Percentiles rank a stretch among this genome's conserved stretches.
phyloP scores from a whole-genome alignment of 2,113 vertebrate species.

The Alexandromys fortis region DNA sequence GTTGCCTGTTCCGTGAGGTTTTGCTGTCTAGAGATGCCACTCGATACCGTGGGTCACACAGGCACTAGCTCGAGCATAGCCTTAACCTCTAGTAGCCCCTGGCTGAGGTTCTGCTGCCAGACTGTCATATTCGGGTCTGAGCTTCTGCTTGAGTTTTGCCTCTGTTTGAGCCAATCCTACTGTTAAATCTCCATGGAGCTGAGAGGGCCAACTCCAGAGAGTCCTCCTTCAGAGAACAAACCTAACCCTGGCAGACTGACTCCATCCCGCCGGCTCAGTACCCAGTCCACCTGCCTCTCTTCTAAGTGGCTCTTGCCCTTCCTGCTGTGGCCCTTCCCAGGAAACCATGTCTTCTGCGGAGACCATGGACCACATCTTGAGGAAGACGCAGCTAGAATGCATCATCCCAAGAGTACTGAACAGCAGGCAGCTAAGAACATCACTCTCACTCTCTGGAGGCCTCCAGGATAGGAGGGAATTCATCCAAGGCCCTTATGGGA shows the following conservation, averaged over 20 bases:
- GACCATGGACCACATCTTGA: background rate
- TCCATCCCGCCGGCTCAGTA: background rate
- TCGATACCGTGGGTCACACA: background rate
- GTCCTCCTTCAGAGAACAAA: background rate
- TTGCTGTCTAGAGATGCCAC: constrained; percentile 58
- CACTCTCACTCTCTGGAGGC: background rate
- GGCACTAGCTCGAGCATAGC: constrained; percentile 3
- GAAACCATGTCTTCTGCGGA: constrained; percentile 57
- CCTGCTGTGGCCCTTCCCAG: background rate
- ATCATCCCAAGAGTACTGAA: background rate
- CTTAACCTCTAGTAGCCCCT: background rate
- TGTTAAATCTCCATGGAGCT: background rate
- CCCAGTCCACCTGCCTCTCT: background rate
- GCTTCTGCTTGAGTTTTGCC: constrained; percentile 19
- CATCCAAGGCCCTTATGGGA: background rate
- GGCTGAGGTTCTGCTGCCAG: background rate
- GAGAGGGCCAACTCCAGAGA: background rate
- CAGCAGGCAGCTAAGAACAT: constrained; percentile 41
- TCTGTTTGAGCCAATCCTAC: background rate
- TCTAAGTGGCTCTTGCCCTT: background rate
- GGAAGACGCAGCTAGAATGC: fast-evolving
- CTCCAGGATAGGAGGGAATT: constrained; percentile 44
- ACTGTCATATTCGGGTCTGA: background rate
- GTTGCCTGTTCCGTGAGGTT: constrained; percentile 81
- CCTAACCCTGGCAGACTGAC: background rate